phyloP scores from a whole-genome alignment of 1,140 invertebrate genomes.

The Portunus trituberculatus region DNA sequence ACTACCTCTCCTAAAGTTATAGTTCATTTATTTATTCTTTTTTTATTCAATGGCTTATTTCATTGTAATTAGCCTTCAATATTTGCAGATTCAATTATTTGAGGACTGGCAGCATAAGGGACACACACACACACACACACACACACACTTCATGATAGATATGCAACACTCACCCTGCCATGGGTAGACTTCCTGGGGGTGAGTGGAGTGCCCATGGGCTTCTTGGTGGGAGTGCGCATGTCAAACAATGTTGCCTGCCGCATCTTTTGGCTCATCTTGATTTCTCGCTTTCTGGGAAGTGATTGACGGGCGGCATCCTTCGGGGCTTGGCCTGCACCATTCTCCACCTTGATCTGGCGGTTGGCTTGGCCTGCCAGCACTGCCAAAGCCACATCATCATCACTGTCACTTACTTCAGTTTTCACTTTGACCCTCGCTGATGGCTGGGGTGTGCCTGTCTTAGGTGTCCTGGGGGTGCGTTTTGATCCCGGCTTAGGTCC shows the following conservation, averaged over 20 bases:
- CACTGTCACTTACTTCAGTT: conserved; percentile 60
- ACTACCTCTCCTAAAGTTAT: no score
- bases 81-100: no score
- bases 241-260: conserved; percentile 69
- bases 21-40: no score
- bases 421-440: conserved; percentile 30
- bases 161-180: conserved; percentile 53
- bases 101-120: no score
- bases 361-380: conserved; percentile 48
- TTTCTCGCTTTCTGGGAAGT: not conserved
- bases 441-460: not conserved
- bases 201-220: not conserved
- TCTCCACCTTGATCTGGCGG: conserved; percentile 51
- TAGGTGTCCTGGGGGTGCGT: conserved; percentile 33
- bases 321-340: not conserved
- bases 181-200: conserved; percentile 46
- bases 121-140: no score
- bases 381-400: conserved; percentile 64
- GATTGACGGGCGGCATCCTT: not conserved
- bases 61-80: no score
- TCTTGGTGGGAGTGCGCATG: conserved; percentile 49
- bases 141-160: no score
- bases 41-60: no score
- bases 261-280: conserved; percentile 51
- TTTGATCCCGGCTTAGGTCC: conserved; percentile 65